A percentile compares a stretch with the other conserved stretches of the same genome.
phyloP scores from a whole-genome alignment of 2,797 vertebrate species.

The Crax fasciolata region DNA sequence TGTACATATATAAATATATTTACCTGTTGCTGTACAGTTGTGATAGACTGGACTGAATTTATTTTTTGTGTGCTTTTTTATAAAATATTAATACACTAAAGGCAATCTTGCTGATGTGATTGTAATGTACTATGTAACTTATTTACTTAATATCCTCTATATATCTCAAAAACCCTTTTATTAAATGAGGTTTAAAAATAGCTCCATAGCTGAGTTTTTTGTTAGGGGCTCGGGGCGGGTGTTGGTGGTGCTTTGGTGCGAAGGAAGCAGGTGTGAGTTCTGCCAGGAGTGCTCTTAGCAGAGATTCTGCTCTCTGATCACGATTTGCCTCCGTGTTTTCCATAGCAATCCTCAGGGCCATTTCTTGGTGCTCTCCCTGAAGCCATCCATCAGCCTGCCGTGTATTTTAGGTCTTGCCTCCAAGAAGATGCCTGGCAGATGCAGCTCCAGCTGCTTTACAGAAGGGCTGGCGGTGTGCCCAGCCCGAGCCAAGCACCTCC shows the following conservation, averaged over 20 bases:
- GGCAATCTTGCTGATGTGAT: constrained; percentile 86
- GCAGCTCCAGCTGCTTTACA: neutral
- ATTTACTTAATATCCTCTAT: constrained; percentile 87
- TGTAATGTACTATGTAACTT: constrained; percentile 88
- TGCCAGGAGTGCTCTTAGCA: fast-evolving
- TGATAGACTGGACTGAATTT: constrained; percentile 86
- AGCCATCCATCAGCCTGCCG: neutral
- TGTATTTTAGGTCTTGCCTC: neutral
- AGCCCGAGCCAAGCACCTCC: neutral
- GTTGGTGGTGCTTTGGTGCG: neutral
- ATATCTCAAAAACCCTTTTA: constrained; percentile 84
- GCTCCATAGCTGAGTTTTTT: constrained; percentile 14
- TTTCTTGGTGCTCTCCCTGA: neutral
- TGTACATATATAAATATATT: constrained; percentile 82
- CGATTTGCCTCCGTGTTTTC: neutral
- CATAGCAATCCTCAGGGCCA: neutral
- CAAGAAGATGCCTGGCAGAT: neutral
- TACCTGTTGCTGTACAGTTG: constrained; percentile 87
- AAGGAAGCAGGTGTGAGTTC: neutral
- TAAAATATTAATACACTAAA: constrained; percentile 88
- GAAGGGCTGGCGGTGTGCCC: neutral
- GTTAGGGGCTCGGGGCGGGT: neutral
- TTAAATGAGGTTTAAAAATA: constrained; percentile 85
- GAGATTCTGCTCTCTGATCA: fast-evolving
- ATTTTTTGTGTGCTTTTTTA: constrained; percentile 89